Base-by-base conservation (phyloP, 1,140 invertebrate genomes). In the Chymomyza costata region DNA sequence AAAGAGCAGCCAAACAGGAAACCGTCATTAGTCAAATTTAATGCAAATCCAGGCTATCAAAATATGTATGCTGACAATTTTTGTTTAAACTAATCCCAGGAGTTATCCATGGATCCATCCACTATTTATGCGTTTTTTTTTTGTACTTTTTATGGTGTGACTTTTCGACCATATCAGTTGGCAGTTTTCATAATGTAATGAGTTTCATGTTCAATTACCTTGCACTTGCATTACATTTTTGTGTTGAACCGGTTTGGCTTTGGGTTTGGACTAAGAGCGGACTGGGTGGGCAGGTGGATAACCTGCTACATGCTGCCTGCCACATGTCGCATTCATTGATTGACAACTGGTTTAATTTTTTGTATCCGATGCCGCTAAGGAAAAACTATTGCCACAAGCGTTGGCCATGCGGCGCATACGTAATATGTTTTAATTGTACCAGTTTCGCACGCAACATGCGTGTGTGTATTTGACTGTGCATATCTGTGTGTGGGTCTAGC, bases 351-450 rank as follows among this genome's bases (percentile, higher is more conserved):
- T 82, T 82, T 63, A 37, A 16, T 54, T 46, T 60, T 35, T 34
- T 44, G n/a, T 11, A 5, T 11, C 10, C 10, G 21, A 10, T 28
- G 25, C 5, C 46, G 39, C 45, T 53, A 44, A 39, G 62, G 57
- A 59, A 59, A 65, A 62, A 41, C 51, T 51, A 41, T 47, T 47
- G 59, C 41, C 30, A 34, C 65, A 52, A 18, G 53, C 47, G 44
- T 50, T 34, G 56, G 43, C 66, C 35, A 51, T 30, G 59, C 49
- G 49, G 44, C 65, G 64, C 73, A 82, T 82, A 82, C 78, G 78
- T 82, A 82, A 82, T 69, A 59, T 56, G 47, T 50, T 65, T 78
- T 82, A 78, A 76, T 71, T 80, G 74, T 54, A 69, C 69, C 55
- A 80, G 56, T 66, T 65, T 62, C 44, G 38, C 66, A 71, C 70